Conservation (phyloP, 2,888 invertebrate genomes). For the Rhamnusium bicolor region DNA sequence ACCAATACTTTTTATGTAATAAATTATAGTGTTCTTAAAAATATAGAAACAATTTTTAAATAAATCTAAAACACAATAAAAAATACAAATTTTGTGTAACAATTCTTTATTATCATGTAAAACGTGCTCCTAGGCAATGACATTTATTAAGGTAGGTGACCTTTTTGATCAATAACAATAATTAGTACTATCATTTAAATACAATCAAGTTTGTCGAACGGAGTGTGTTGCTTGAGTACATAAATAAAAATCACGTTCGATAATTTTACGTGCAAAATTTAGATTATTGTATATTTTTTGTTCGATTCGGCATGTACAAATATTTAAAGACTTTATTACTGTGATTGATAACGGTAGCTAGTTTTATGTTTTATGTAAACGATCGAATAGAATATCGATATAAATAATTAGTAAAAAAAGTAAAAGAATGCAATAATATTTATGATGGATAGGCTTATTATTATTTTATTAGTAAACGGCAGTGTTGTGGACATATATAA, state of each 20-base stretch:
- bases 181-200: conserved; percentile 31
- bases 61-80: too few species aligned
- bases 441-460: not conserved
- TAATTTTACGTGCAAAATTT: not conserved
- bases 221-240: not conserved
- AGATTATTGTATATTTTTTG: not conserved
- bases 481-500: too few species aligned
- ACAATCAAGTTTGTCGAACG: conserved; percentile 32
- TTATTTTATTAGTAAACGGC: not conserved
- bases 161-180: conserved; percentile 9
- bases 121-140: conserved; percentile 9
- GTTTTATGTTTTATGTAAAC: not conserved
- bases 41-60: too few species aligned
- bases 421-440: not conserved
- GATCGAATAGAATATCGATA: not conserved
- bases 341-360: not conserved
- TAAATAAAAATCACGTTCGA: conserved; percentile 10
- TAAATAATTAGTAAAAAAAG: not conserved
- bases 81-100: not conserved
- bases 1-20: too few species aligned
- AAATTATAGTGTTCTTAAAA: too few species aligned
- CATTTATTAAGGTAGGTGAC: conserved; percentile 19
- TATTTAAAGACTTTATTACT: not conserved
- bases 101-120: not conserved
- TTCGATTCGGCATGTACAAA: not conserved